Base-by-base conservation (phyloP, 2,113 vertebrate species). In the Mystacornis crossleyi region DNA sequence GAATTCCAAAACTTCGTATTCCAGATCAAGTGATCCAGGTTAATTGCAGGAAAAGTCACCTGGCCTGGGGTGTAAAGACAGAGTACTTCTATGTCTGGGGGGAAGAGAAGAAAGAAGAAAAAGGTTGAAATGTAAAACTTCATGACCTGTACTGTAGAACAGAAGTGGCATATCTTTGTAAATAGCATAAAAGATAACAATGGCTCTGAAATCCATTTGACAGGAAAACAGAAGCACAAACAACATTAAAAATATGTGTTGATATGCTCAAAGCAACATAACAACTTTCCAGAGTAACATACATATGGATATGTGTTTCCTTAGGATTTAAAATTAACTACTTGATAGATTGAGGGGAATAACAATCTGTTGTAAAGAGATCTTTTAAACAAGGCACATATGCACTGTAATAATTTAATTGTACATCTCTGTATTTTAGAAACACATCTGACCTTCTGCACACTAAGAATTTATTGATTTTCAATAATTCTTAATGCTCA, bases 321-420 rank as follows among this genome's bases (percentile, higher is more conserved):
- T 94, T 80, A 80, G 61, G 91, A 95, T 96, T 96, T 92, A 90
- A 97, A 97, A 95, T 94, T 95, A 96, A 97, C 94, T 84, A 71
- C 82, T 62, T 97, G 81, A 94, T 96, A 95, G 89, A 83, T 72
- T 40, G 80, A 95, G 50, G 53, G 91, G 80, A 81, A 95, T 64
- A 97, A 90, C 66, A 94, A 97, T 91, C 72, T 73, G 67, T 92
- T 9, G 2, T 90, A 89, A 95, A 97, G 90, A 87, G 55, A 89
- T 90, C 50, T 84, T 95, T 97, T 92, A 91, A 96, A 89, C 36
- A 93, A 81, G 60, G 82, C 80, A 82, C 65, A 87, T 89, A 96
- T 84, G 82, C 79, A 94, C 88, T 84, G 51, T 84, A 94, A 94
- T 86, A 80, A 65, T 90, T 94, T 95, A 95, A 81, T 86, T 90